Conservation (phyloP, 2,888 invertebrate species). For the Hemistola chrysoprasaria region DNA sequence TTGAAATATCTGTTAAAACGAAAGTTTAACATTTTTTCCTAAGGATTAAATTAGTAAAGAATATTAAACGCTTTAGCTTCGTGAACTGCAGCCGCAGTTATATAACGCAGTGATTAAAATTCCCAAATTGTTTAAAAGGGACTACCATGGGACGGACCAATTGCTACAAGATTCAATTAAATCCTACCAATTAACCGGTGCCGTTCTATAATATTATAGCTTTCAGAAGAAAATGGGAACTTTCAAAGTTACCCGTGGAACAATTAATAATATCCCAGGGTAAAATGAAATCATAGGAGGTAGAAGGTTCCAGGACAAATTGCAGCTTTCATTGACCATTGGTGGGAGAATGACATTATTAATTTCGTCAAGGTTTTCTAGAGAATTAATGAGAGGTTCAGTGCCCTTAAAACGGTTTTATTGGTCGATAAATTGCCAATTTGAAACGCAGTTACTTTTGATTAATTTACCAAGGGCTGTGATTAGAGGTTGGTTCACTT, state of each 20-base stretch:
- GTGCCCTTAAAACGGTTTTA: slow-evolving; percentile 46
- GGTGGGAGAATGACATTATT: slow-evolving; percentile 44
- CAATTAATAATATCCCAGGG: slow-evolving; percentile 47
- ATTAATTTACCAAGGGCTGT: slow-evolving; percentile 36
- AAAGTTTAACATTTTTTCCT: no score
- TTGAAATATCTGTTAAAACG: no score
- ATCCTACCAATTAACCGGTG: slow-evolving; percentile 45
- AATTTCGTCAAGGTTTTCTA: slow-evolving; percentile 54
- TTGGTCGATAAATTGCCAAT: slow-evolving; percentile 51
- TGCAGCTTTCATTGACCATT: slow-evolving; percentile 43
- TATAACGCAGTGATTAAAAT: slow-evolving; percentile 5
- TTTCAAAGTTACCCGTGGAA: slow-evolving; percentile 40
- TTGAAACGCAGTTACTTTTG: slow-evolving; percentile 43
- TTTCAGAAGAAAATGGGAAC: slow-evolving; percentile 40
- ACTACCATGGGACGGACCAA: slow-evolving; percentile 29
- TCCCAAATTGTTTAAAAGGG: slow-evolving; percentile 11
- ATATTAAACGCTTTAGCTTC: no score
- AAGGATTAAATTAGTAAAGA: no score
- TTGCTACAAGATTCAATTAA: slow-evolving; percentile 51
- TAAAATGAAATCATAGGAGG: slow-evolving; percentile 57
- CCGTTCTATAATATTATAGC: slow-evolving; percentile 49
- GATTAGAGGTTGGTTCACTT: slow-evolving; percentile 35
- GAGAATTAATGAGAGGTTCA: slow-evolving; percentile 48
- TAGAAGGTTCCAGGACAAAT: slow-evolving; percentile 57
- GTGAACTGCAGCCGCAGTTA: no score